Base-by-base conservation (phyloP, 2,888 invertebrate species). In the Schizaphis graminum region DNA sequence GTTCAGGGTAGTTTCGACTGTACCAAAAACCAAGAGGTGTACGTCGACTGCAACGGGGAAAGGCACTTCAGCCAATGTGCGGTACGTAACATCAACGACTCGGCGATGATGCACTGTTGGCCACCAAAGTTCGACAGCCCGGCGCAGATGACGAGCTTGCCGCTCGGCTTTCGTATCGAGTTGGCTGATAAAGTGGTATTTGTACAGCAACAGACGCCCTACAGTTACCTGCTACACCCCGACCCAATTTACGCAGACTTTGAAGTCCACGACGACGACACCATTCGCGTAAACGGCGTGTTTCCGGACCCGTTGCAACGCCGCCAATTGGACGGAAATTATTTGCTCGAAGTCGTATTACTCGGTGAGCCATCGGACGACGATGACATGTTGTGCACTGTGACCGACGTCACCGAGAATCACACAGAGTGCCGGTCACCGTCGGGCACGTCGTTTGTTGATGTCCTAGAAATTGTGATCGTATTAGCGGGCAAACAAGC, bases 181-280 rank as follows among this genome's bases (percentile, higher is more conserved):
- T 53, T 77, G 21, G 28, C 41, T 7, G 85, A n/a, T 1, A n/a
- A 86, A 11, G n/a, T 3, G 11, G 26, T 57, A 24, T 7, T 0
- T 21, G 10, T 24, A 0, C 35, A 0, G 1, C 4, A 16, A 10
- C 11, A 3, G 35, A 21, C n/a, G 24, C 1, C 4, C 13, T n/a
- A 21, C 16, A n/a, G 7, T 5, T 91, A 91, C 41, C 10, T 44
- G 47, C 10, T 86, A 24, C 0, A 47, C 5, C 91, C 57, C 85
- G 85, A 91, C 47, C 91, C 91, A 57, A 13, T 24, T 8, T 91
- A 53, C 57, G 4, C 28, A 1, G 24, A 57, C 57, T 91, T 91
- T 28, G n/a, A 28, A 28, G 85, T 53, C 16, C 3, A 44, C 56
- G 5, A 84, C 56, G 10, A 5, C 21, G 5, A 8, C 53, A 0